These are phyloP conservation scores for Pangasius macronema DNA, from an alignment of 2,797 vertebrate species.

Conservation along the genomic window DNA sequence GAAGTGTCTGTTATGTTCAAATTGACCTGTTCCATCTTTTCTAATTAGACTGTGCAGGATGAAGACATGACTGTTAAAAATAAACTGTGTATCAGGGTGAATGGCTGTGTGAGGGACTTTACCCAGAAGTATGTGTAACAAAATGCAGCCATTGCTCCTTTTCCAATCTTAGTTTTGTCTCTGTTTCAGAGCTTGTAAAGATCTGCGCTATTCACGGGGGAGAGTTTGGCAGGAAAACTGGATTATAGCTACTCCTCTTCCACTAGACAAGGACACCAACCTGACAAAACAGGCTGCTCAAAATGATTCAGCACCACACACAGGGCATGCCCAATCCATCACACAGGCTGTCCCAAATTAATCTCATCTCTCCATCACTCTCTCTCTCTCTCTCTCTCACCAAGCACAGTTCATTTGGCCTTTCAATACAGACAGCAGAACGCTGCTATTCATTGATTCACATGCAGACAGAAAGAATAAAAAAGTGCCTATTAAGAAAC, in stretches of 20 bases:
- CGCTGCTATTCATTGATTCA: constrained; percentile 31
- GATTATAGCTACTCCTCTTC: constrained; percentile 42
- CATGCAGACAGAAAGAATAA: constrained; percentile 28
- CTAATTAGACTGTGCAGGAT: not conserved
- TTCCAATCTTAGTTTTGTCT: not conserved
- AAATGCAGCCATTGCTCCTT: not conserved
- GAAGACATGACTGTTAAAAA: not conserved
- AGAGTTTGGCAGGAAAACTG: constrained; percentile 1
- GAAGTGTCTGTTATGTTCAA: not conserved
- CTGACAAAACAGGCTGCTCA: constrained; percentile 41
- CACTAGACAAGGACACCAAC: constrained; percentile 52
- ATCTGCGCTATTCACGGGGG: not conserved
- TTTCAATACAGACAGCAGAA: constrained; percentile 37
- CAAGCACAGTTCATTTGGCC: constrained; percentile 7
- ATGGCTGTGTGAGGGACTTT: not conserved
- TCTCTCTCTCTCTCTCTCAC: constrained; percentile 18
- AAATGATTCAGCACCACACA: constrained; percentile 63
- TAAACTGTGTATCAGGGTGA: not conserved
- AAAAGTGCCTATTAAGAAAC: constrained; percentile 27
- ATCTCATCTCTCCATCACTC: constrained; percentile 31
- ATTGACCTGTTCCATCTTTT: not conserved
- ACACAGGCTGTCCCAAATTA: constrained; percentile 31
- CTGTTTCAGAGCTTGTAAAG: not conserved
- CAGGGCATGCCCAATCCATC: constrained; percentile 34
- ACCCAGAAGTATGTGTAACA: not conserved